Base-by-base conservation (phyloP, 2,113 vertebrate genomes). In the Hemichromis elongatus region DNA sequence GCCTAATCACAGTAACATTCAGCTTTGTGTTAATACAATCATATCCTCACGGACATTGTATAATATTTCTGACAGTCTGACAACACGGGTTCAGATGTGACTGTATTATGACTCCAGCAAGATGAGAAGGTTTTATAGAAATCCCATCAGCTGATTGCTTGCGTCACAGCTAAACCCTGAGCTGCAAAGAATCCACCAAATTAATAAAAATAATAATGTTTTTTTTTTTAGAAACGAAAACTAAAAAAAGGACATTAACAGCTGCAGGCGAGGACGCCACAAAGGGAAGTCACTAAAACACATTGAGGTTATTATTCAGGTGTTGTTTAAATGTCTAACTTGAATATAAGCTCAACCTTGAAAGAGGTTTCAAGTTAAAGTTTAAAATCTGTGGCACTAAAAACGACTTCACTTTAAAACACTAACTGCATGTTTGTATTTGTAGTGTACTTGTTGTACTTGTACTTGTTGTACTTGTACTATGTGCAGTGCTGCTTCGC, bases 391-490 rank as follows among this genome's bases (percentile, higher is more conserved):
- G 61, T 40, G 35, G n/a, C 61, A 66, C n/a, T 24, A 24, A 68
- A 24, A n/a, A 68, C 12, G 1, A 21, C 35, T 68, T 68, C 7
- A 21, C 45, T 4, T 16, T 42, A 9, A 24, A 42, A 40, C 35
- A 14, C 61, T 68, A 57, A 59, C 28, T 59, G 40, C 8, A 24
- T 16, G 1, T 14, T 19, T 66, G 6, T 0, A 8, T 40, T 37
- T 66, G 10, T 66, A 66, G 19, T 0, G 33, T 11, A 40, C 35
- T 1, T 1, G 4, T 28, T n/a, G n/a, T n/a, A n/a, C n/a, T n/a
- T n/a, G n/a, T n/a, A n/a, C n/a, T n/a, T n/a, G n/a, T n/a, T 0
- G 33, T 11, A 40, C 35, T 1, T 1, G 4, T 28, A 28, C 1
- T 26, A 54, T 11, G 45, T 63, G 53, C 28, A 33, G 26, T 5